Percentiles rank a stretch among this genome's conserved stretches.
Conservation (phyloP, 2,113 vertebrate species). For the Chionis minor region DNA sequence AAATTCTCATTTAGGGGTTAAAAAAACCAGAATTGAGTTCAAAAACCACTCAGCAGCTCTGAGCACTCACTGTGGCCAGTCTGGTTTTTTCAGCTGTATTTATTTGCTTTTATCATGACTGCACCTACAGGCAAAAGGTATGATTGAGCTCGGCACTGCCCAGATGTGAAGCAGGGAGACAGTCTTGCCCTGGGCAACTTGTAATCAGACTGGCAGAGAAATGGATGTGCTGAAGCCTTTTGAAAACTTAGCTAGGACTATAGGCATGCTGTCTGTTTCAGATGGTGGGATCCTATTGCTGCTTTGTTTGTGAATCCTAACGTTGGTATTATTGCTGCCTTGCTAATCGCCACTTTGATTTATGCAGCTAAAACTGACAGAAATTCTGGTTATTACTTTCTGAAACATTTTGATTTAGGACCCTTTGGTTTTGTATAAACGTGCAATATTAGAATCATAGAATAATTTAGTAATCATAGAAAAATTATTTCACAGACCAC, state of each 20-base stretch:
- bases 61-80: not conserved
- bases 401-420: not conserved
- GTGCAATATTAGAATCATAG: not conserved
- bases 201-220: constrained; percentile 19
- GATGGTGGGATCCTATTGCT: not conserved
- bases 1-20: not conserved
- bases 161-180: constrained; percentile 1
- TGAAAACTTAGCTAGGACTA: not conserved
- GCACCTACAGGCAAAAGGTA: constrained; percentile 13
- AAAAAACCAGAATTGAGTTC: not conserved
- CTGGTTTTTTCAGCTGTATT: constrained; percentile 23
- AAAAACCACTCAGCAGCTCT: not conserved
- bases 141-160: not conserved
- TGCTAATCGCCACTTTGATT: not conserved
- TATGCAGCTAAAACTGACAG: not conserved
- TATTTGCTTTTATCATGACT: constrained; percentile 3
- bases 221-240: not conserved
- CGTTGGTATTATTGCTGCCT: not conserved
- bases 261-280: not conserved
- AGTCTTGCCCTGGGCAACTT: not conserved
- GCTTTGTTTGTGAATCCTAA: not conserved
- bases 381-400: not conserved
- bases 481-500: not conserved
- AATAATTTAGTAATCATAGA: not conserved
- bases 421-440: not conserved